A percentile compares a stretch with the other conserved stretches of the same genome.
phyloP scores from a whole-genome alignment of 2,797 vertebrate genomes.

The Cephalopachus bancanus region DNA sequence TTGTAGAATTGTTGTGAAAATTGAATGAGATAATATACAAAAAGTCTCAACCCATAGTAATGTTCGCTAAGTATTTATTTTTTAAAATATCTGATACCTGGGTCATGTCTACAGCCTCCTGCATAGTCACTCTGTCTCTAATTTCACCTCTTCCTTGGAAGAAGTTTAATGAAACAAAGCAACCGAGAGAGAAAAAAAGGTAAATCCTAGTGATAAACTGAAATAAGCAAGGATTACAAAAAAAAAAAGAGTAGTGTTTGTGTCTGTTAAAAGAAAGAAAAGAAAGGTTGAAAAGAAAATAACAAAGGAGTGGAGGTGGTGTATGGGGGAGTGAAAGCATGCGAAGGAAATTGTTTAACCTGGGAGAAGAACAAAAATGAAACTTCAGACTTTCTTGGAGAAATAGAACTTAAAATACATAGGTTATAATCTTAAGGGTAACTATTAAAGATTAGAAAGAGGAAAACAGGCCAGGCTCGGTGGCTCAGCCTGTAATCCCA shows the following conservation, averaged over 20 bases:
- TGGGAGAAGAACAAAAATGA: neutral
- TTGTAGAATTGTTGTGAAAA: no score
- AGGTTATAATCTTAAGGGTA: neutral
- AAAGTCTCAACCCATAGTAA: neutral
- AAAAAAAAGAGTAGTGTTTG: neutral
- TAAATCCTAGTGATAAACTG: neutral
- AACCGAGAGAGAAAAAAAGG: neutral
- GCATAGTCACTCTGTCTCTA: neutral
- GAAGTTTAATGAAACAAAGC: neutral
- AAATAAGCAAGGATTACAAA: neutral
- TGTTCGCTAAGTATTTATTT: neutral
- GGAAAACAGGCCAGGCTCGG: no score
- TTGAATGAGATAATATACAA: neutral
- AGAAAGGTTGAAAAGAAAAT: neutral
- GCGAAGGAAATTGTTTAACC: neutral
- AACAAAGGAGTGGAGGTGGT: neutral
- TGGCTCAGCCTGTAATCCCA: no score
- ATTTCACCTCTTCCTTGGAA: neutral
- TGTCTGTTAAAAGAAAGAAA: neutral
- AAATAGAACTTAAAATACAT: neutral
- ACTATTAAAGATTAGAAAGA: neutral
- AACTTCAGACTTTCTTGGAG: neutral
- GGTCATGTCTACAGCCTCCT: neutral
- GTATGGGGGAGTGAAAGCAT: neutral
- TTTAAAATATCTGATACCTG: neutral